Base-by-base conservation (phyloP, 1,140 invertebrate species). In the Doryteuthis pealeii region DNA sequence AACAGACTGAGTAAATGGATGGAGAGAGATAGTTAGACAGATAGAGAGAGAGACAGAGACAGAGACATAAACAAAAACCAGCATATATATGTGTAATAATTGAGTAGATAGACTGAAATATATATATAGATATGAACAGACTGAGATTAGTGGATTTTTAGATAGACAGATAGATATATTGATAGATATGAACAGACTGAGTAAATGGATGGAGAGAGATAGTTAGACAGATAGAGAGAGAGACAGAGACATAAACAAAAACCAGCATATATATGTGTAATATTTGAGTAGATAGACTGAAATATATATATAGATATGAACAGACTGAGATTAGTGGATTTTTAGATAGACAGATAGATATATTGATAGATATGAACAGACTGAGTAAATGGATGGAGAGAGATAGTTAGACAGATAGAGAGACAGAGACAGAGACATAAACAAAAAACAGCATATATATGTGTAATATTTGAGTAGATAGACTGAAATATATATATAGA, bases 141-240 rank as follows among this genome's bases (percentile, higher is more conserved):
- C n/a, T n/a, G n/a, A n/a, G n/a, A n/a, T n/a, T n/a, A n/a, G n/a
- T n/a, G n/a, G n/a, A n/a, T n/a, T n/a, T n/a, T n/a, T n/a, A n/a
- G n/a, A n/a, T n/a, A n/a, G n/a, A n/a, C n/a, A n/a, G n/a, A n/a
- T n/a, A n/a, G n/a, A n/a, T n/a, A n/a, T n/a, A n/a, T n/a, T n/a
- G n/a, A n/a, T n/a, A n/a, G n/a, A n/a, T n/a, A n/a, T n/a, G n/a
- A n/a, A n/a, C 8, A 30, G 30, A 30, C 8, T 22, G 30, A 30
- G 30, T 10, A 66, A 26, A 66, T 10, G 26, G 62, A 66, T 10
- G 26, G 62, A 66, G 62, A 66, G 62, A 66, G 65, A 66, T n/a
- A 66, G 65, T 22, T n/a, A 66, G 65, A 66, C 12, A 66, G 65
- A 66, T n/a, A 66, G 65, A 66, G 10, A 66, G 62, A 66, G 10